phyloP scores from a whole-genome alignment of 2,888 invertebrate genomes.

The Ormyrus rosae region DNA sequence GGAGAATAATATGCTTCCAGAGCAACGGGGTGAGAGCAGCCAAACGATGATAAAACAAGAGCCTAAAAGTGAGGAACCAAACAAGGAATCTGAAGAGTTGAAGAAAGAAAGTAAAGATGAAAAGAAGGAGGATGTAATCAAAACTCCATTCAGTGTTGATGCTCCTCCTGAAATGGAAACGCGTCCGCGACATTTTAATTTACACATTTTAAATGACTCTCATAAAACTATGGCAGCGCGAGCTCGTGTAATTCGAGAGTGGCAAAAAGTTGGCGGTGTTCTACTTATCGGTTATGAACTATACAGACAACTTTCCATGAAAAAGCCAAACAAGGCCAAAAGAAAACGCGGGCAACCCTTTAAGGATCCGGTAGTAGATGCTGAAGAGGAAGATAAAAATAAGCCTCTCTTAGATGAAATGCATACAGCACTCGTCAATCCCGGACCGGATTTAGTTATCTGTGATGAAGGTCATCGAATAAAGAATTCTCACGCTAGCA shows the following conservation, averaged over 20 bases:
- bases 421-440: constrained; percentile 89
- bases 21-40: not conserved
- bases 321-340: constrained; percentile 82
- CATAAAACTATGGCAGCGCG: constrained; percentile 93
- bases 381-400: constrained; percentile 80
- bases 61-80: constrained; percentile 63
- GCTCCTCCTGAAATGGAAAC: constrained; percentile 67
- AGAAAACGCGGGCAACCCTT: constrained; percentile 77
- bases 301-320: constrained; percentile 91
- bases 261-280: constrained; percentile 93
- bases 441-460: constrained; percentile 95
- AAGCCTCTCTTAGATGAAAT: constrained; percentile 90
- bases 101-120: constrained; percentile 63
- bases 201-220: constrained; percentile 94
- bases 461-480: constrained; percentile 99
- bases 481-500: constrained; percentile 98
- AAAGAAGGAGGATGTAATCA: constrained; percentile 67
- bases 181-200: constrained; percentile 88
- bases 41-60: constrained; percentile 64
- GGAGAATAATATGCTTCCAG: constrained; percentile 13
- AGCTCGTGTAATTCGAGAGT: constrained; percentile 90
- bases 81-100: constrained; percentile 61
- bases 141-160: constrained; percentile 71
- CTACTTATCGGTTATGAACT: constrained; percentile 98
- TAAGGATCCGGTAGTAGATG: constrained; percentile 75